phyloP scores from a whole-genome alignment of 2,888 invertebrate genomes.

The Platycnemis pennipes region DNA sequence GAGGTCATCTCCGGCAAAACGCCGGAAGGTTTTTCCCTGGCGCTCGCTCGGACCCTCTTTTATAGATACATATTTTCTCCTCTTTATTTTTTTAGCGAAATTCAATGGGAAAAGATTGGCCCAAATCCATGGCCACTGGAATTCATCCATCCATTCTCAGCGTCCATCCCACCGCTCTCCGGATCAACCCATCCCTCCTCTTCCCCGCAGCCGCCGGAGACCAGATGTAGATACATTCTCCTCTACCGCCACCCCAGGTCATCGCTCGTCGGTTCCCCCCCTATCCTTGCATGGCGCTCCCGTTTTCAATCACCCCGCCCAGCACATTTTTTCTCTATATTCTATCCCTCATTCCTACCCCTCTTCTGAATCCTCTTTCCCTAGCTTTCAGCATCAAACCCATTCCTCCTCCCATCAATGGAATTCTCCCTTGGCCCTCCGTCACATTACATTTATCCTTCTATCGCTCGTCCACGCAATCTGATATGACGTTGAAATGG shows the following conservation, averaged over 20 bases:
- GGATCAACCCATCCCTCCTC: background rate
- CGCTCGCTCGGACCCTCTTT: background rate
- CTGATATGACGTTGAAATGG: too few relatives aligned
- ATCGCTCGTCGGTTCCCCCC: background rate
- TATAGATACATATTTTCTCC: background rate
- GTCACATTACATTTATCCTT: too few relatives aligned
- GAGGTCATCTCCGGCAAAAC: slow-evolving; percentile 60
- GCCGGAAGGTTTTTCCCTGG: slow-evolving; percentile 36
- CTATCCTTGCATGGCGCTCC: background rate
- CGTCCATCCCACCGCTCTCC: background rate
- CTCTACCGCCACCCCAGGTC: background rate
- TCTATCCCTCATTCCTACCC: background rate
- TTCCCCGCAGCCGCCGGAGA: background rate
- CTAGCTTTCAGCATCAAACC: too few relatives aligned
- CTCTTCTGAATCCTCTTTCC: too few relatives aligned
- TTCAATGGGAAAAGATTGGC: slow-evolving; percentile 64
- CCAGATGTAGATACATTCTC: slow-evolving; percentile 6
- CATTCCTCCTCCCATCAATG: too few relatives aligned
- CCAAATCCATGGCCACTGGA: slow-evolving; percentile 53
- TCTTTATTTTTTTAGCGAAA: slow-evolving; percentile 31
- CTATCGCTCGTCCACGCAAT: too few relatives aligned
- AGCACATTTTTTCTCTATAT: too few relatives aligned
- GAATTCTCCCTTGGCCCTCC: too few relatives aligned
- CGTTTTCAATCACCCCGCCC: background rate
- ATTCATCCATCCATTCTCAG: slow-evolving; percentile 53